Base-by-base conservation (phyloP, 2,888 invertebrate genomes). In the Callyntrura sp. region DNA sequence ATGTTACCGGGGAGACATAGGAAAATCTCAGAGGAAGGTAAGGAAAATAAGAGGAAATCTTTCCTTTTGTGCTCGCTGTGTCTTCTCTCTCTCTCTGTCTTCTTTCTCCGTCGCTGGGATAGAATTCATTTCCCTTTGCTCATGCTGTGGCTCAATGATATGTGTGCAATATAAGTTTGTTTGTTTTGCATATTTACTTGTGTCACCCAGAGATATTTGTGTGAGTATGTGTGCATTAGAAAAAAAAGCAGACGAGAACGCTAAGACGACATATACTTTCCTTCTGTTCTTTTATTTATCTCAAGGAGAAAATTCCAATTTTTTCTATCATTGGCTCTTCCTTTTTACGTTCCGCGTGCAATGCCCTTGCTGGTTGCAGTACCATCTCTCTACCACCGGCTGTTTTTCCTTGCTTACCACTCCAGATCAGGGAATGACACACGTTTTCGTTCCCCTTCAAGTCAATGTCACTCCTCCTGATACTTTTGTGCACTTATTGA, bases 1-100 rank as follows among this genome's bases (percentile, higher is more conserved):
- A 91, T 88, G 90, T 60, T 85, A 17, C 60, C 14, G 25, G 45
- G 43, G 81, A 84, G 88, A 90, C 87, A 82, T 85, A 86, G 48
- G 51, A 84, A 84, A 90, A 78, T 60, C 28, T 45, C 28, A 76
- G 48, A 60, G 83, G 43, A 51, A 73, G 45, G 23, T 35, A 43
- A 68, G 60, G 65, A 76, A 65, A 57, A 62, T 11, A 3, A 17
- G 43, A 68, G 20, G 43, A 70, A 70, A 84, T 76, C 14, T 20
- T 12, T 51, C 12, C 11, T 23, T 35, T 35, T 6, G 35, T 6
- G 35, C 35, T 2, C 35, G 35, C 35, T 57, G 8, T 17, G 17
- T 57, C 57, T 62, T 62, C 25, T 62, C 62, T 62, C 25, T n/a
- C n/a, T n/a, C n/a, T n/a, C n/a, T n/a, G 25, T 60, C 8, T 12